Evolutionary conservation across 2,888 invertebrate genomes (phyloP).

Genomic region (Athripsodes cinereus): DNA sequence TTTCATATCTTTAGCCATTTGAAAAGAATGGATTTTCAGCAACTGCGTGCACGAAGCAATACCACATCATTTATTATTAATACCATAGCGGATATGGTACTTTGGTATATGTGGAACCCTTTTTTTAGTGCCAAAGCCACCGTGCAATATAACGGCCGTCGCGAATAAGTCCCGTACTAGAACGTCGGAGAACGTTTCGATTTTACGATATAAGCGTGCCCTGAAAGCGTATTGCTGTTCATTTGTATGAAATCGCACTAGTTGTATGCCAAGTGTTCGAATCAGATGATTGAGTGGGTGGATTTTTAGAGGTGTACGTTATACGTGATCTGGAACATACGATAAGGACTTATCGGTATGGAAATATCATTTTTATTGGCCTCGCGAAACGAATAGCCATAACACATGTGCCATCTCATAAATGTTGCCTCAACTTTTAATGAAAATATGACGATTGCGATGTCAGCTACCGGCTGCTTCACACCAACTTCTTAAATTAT

Average conservation of each 20-base stretch:
- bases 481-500: background rate
- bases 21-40: conserved; percentile 23
- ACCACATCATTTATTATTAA: conserved; percentile 28
- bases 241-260: conserved; percentile 20
- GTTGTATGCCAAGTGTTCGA: conserved; percentile 24
- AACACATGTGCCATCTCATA: conserved; percentile 25
- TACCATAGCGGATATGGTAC: conserved; percentile 18
- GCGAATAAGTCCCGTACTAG: conserved; percentile 22
- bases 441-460: conserved; percentile 23
- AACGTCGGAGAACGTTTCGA: conserved; percentile 25
- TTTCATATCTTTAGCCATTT: conserved; percentile 17
- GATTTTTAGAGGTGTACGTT: conserved; percentile 26
- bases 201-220: conserved; percentile 28
- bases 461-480: background rate
- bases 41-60: conserved; percentile 26
- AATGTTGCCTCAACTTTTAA: conserved; percentile 22
- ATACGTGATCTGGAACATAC: conserved; percentile 23
- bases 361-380: conserved; percentile 24
- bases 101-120: conserved; percentile 18
- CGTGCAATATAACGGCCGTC: conserved; percentile 24
- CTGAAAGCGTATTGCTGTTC: conserved; percentile 26
- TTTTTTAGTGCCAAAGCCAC: conserved; percentile 25
- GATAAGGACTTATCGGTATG: conserved; percentile 18
- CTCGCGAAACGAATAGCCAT: conserved; percentile 11
- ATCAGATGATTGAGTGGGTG: conserved; percentile 27